Base-by-base conservation (phyloP, 1,140 invertebrate species). In the Bactericera cockerelli region DNA sequence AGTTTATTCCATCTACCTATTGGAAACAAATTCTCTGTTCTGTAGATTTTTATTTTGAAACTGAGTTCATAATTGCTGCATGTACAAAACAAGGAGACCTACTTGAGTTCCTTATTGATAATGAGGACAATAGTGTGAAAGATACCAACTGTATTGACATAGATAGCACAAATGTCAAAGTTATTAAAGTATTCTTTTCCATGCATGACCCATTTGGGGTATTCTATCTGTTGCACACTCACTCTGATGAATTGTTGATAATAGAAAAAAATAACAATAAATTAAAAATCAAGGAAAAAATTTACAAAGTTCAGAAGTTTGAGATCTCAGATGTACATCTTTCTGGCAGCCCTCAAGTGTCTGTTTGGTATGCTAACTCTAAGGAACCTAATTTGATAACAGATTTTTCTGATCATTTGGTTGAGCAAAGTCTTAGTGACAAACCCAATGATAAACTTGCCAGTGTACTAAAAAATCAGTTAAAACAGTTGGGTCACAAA, bases 201-300 rank as follows among this genome's bases (percentile, higher is more conserved):
- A 4, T 49, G 4, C n/a, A 49, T 49, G 22, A 49, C 22, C 22
- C 42, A 49, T 4, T 49, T 4, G 19, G 22, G 8, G 22, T 49
- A 4, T 49, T 49, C n/a, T 49, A 49, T 49, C 19, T 49, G 22
- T 8, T 49, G 8, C 42, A 49, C 22, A 49, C n/a, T 49, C 4
- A n/a, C 19, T 4, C 22, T 19, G 19, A 49, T 49, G 42, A 49
- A n/a, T 49, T 49, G 22, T 10, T 49, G 4, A 49, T 49, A 49
- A n/a, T 49, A 49, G 8, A 49, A 49, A 49, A 49, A 49, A 49
- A 10, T 10, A 49, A 49, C 22, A 49, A 49, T 49, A n/a, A 6
- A 49, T 49, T 49, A n/a, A 49, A 49, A 49, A 49, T 49, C 42
- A 49, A 49, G 19, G 42, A 49, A 16, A 49, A 49, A 49, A 49